These are phyloP conservation scores for Lydus trimaculatus DNA, from an alignment of 2,888 invertebrate species.

Conservation along the genomic window DNA sequence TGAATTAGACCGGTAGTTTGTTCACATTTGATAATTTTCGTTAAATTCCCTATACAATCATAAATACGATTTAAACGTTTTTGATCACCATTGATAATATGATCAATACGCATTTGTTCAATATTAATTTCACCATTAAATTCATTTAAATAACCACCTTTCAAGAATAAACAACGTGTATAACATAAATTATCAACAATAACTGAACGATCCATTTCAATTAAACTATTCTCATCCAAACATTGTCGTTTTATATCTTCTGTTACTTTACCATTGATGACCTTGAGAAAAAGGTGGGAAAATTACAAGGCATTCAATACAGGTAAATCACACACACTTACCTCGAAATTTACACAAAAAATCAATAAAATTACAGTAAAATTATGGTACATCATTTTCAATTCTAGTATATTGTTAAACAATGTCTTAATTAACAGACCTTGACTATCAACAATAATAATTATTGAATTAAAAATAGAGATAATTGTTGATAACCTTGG, in stretches of 20 bases:
- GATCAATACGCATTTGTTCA: neutral
- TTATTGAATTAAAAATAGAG: neutral
- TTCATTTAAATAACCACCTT: neutral
- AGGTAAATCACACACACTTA: neutral
- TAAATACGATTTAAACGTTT: neutral
- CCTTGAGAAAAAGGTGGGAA: neutral
- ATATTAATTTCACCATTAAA: neutral
- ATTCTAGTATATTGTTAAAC: too few species aligned
- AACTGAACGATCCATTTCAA: neutral
- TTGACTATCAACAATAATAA: neutral
- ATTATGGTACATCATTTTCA: too few species aligned
- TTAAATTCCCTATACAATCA: neutral
- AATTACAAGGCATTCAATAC: too few species aligned
- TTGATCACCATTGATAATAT: neutral
- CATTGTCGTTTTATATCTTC: neutral
- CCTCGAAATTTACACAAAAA: neutral
- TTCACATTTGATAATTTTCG: neutral
- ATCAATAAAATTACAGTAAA: neutral
- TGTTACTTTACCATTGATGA: neutral
- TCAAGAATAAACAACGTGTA: neutral
- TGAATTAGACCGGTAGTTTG: neutral
- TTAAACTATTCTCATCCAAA: neutral
- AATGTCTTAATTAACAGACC: neutral
- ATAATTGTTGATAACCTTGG: neutral
- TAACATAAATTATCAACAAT: neutral